A percentile compares a stretch with the other conserved stretches of the same genome.
Evolutionary conservation across 2,888 invertebrate species (phyloP).

Genomic region (Netelia inedita): DNA sequence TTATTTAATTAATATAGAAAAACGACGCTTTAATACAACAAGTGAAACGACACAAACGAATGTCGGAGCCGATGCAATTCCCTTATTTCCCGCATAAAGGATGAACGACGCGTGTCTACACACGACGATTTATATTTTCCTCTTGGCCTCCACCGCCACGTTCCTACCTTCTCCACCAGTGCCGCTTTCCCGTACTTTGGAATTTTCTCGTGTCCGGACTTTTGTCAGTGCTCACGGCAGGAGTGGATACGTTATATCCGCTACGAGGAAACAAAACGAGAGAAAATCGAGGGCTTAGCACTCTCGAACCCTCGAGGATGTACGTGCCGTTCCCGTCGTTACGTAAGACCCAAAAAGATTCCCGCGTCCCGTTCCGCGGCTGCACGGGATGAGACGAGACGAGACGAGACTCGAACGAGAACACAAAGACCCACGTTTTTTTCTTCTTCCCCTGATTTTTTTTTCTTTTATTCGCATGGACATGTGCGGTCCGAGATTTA

Average conservation of each 20-base stretch:
- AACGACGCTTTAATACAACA: too few species aligned
- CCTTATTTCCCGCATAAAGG: too few species aligned
- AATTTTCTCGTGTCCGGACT: slow-evolving; percentile 9
- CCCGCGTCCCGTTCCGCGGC: not conserved
- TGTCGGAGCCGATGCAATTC: too few species aligned
- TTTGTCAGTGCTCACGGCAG: slow-evolving; percentile 5
- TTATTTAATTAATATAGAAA: too few species aligned
- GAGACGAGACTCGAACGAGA: slow-evolving; percentile 8
- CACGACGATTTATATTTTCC: too few species aligned
- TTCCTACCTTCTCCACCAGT: not conserved
- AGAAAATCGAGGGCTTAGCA: slow-evolving; percentile 51
- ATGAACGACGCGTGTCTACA: too few species aligned
- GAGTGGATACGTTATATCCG: slow-evolving; percentile 12
- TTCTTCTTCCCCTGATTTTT: not conserved
- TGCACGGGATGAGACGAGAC: slow-evolving; percentile 11
- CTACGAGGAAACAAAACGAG: slow-evolving; percentile 36
- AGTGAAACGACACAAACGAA: too few species aligned
- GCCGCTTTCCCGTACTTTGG: slow-evolving; percentile 5
- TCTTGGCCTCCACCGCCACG: not conserved
- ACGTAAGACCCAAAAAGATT: slow-evolving; percentile 47
- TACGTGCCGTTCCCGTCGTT: slow-evolving; percentile 64
- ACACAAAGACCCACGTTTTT: slow-evolving; percentile 37
- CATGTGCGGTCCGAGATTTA: not conserved
- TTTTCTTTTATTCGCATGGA: slow-evolving; percentile 9
- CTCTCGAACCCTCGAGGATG: slow-evolving; percentile 40